phyloP scores from a whole-genome alignment of 2,113 vertebrate species.

The Sciurus niger region DNA sequence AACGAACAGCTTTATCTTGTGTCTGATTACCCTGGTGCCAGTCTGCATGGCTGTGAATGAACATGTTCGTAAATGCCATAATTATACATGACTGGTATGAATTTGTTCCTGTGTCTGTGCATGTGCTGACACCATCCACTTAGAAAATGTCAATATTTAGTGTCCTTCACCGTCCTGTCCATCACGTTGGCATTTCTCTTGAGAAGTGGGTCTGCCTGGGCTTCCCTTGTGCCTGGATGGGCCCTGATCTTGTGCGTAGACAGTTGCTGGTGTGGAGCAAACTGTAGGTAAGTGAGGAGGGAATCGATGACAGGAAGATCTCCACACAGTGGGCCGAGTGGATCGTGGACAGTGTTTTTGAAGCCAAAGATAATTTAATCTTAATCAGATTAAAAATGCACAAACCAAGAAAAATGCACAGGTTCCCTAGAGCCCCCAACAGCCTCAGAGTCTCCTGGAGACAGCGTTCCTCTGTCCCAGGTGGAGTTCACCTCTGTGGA shows the following conservation, averaged over 20 bases:
- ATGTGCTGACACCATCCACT: not conserved
- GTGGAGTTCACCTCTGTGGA: not conserved
- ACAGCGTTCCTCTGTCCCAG: not conserved
- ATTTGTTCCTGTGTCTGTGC: not conserved
- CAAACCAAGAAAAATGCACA: not conserved
- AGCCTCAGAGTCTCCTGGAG: no score
- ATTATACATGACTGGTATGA: not conserved
- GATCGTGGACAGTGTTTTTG: accelerated
- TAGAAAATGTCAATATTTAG: conserved; percentile 44
- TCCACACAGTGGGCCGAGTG: accelerated
- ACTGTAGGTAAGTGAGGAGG: not conserved
- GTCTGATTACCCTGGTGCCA: not conserved
- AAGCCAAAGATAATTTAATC: not conserved
- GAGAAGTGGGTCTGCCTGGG: not conserved
- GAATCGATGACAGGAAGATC: no score
- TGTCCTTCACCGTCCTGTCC: not conserved
- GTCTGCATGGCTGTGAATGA: not conserved
- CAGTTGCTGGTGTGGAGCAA: not conserved
- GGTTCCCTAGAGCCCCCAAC: accelerated
- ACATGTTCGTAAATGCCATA: not conserved
- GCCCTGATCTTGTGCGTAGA: not conserved
- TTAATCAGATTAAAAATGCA: not conserved
- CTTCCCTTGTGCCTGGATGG: not conserved
- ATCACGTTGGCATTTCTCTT: not conserved
- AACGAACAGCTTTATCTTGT: accelerated